Base-by-base conservation (phyloP, 2,888 invertebrate species). In the Apeira syringaria region DNA sequence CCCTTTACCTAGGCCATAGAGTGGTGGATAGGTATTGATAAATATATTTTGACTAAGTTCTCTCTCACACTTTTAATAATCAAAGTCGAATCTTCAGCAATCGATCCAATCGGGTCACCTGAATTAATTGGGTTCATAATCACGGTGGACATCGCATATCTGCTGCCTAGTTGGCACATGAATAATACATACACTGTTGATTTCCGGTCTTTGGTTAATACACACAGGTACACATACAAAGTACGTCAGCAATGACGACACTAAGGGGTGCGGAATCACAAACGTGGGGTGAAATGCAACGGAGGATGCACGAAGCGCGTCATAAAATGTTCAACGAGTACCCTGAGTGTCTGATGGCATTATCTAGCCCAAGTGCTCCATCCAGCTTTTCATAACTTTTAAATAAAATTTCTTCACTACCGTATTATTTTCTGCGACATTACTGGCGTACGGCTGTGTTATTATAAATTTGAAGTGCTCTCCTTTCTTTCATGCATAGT, bases 241-340 rank as follows among this genome's bases (percentile, higher is more conserved):
- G 54, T 17, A 35, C 31, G 26, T 7, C 18, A n/a, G 30, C 11
- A 17, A 22, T 34, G 30, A 35, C 22, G 35, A 30, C 39, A 39
- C 39, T 38, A 49, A 36, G 29, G 43, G 47, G 47, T 25, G 64
- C 59, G 61, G 68, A 74, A 71, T 75, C 69, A 71, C 72, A 70
- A 67, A 64, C 61, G 61, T 63, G 63, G 61, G 57, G 53, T 53
- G 67, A 62, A 67, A 57, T 75, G 78, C 77, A 79, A 70, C 64
- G 68, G 72, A 71, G 76, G 72, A 76, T 80, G 82, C 80, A 78
- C 73, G 68, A 77, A 71, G 79, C 79, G 80, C 75, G 85, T 83
- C 81, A 86, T 86, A 80, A 87, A 85, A 86, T 81, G 84, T 84
- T 84, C 86, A 86, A 82, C 80, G 81, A 83, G 75, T 75, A 71